Percentiles rank a stretch among this genome's conserved stretches.
These are phyloP conservation scores for Lota lota DNA, from an alignment of 2,113 vertebrate genomes.

Conservation along the genomic window DNA sequence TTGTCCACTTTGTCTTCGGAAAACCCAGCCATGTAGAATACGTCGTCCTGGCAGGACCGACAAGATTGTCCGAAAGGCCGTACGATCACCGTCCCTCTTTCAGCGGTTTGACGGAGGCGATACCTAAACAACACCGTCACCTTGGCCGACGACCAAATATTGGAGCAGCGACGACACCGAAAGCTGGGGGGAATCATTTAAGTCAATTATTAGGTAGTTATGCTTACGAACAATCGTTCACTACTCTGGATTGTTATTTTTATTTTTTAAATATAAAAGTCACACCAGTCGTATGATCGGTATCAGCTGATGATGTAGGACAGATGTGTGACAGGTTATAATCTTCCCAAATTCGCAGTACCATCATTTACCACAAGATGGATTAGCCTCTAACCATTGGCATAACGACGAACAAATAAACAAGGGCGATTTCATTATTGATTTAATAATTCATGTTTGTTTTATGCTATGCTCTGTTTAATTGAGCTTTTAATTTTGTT, in stretches of 20 bases:
- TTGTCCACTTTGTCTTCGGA: slow-evolving; percentile 8
- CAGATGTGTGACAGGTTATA: too few species aligned
- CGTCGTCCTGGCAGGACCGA: slow-evolving; percentile 9
- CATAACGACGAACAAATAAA: too few species aligned
- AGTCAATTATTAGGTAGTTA: too few species aligned
- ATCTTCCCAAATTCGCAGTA: too few species aligned
- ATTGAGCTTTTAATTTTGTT: neutral
- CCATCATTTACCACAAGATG: too few species aligned
- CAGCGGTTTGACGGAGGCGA: slow-evolving; percentile 35
- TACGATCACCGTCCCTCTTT: slow-evolving; percentile 51
- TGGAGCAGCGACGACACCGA: slow-evolving; percentile 37
- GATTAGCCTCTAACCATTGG: too few species aligned
- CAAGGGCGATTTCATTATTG: neutral
- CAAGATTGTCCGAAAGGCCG: slow-evolving; percentile 60
- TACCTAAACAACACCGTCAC: slow-evolving; percentile 57
- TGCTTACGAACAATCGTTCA: too few species aligned
- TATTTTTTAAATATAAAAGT: too few species aligned
- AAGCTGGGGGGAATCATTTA: slow-evolving; percentile 55
- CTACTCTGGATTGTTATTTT: too few species aligned
- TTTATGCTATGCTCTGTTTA: too few species aligned
- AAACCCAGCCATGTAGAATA: slow-evolving; percentile 41
- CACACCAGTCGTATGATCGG: too few species aligned
- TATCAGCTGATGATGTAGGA: too few species aligned
- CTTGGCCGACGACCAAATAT: slow-evolving; percentile 47
- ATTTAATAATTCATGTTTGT: neutral